These are phyloP conservation scores for Stigmatopora nigra DNA, from an alignment of 2,113 vertebrate genomes.

Conservation along the genomic window DNA sequence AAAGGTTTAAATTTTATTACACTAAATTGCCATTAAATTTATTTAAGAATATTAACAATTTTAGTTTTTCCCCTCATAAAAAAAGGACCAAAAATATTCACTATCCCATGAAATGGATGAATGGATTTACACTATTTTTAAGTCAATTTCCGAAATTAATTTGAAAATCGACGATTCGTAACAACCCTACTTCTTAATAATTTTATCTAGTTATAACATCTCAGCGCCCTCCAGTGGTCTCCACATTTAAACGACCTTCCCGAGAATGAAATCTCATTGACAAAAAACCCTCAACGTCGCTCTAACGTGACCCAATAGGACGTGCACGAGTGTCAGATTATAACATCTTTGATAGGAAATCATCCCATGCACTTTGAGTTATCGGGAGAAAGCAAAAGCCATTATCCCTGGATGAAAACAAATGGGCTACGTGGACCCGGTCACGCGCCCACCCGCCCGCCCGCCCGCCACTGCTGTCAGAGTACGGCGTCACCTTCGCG, in stretches of 20 bases:
- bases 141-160: too few relatives aligned
- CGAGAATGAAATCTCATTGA: neutral
- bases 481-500: slow-evolving; percentile 39
- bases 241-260: neutral
- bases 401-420: neutral
- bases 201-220: slow-evolving; percentile 26
- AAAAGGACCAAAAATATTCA: too few relatives aligned
- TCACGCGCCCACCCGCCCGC: slow-evolving; percentile 4
- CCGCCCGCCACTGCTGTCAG: too few relatives aligned
- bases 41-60: too few relatives aligned
- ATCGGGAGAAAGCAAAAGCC: neutral
- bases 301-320: slow-evolving; percentile 3
- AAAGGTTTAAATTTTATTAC: too few relatives aligned
- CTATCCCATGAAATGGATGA: too few relatives aligned
- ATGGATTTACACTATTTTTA: too few relatives aligned
- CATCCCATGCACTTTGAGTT: slow-evolving; percentile 12
- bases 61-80: too few relatives aligned
- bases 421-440: slow-evolving; percentile 43
- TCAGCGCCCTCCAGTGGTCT: slow-evolving; percentile 55
- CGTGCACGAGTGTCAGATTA: neutral
- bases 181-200: too few relatives aligned
- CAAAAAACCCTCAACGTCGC: neutral
- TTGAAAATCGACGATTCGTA: too few relatives aligned
- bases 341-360: slow-evolving; percentile 25
- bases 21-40: too few relatives aligned